These are phyloP conservation scores for Myiozetetes cayanensis DNA, from an alignment of 2,113 vertebrate genomes.

Conservation along the genomic window DNA sequence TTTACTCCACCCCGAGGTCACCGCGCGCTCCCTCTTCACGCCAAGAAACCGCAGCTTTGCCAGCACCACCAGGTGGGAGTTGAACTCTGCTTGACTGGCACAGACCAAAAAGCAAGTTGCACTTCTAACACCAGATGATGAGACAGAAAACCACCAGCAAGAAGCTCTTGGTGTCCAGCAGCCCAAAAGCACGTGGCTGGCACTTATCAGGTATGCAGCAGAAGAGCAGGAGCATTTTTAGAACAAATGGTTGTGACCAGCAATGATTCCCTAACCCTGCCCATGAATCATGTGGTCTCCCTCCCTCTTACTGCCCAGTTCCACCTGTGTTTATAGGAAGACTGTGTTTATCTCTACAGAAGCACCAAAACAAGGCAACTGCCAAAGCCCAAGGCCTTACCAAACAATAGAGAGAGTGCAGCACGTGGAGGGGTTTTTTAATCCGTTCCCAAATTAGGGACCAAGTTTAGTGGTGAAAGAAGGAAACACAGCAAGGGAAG, in stretches of 20 bases:
- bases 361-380: slow-evolving; percentile 10
- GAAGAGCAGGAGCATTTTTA: not conserved
- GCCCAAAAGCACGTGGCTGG: fast-evolving
- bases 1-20: slow-evolving; percentile 34
- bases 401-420: not conserved
- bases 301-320: not conserved
- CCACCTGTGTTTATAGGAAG: slow-evolving; percentile 42
- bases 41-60: not conserved
- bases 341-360: not conserved
- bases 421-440: not conserved
- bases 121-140: not conserved
- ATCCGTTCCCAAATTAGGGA: slow-evolving; percentile 3
- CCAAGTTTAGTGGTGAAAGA: not conserved
- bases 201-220: not conserved
- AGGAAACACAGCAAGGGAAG: not conserved
- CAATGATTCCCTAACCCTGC: not conserved
- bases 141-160: not conserved
- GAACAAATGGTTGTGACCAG: not conserved
- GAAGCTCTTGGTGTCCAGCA: fast-evolving
- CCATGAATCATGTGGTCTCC: not conserved
- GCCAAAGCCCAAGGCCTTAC: slow-evolving; percentile 9
- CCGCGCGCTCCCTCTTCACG: not conserved
- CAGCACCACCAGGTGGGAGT: not conserved
- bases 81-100: not conserved
- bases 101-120: not conserved